These are phyloP conservation scores for Drosophila subobscura DNA, from an alignment of 1,140 invertebrate genomes.

Conservation along the genomic window DNA sequence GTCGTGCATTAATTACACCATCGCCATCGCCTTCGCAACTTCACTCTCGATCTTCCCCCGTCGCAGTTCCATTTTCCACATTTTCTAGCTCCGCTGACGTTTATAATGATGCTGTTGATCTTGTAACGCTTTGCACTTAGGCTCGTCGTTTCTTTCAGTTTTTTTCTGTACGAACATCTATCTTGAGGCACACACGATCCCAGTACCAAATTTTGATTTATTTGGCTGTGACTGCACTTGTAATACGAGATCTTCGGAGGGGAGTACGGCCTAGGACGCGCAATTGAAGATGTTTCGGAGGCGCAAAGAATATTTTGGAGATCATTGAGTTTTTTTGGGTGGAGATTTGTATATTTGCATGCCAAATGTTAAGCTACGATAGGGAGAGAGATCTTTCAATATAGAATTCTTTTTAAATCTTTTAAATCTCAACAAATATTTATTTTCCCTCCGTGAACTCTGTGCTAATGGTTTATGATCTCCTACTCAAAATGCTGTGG, in stretches of 20 bases:
- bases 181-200: conserved; percentile 9
- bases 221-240: conserved; percentile 71
- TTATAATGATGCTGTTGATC: conserved; percentile 78
- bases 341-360: too few species aligned
- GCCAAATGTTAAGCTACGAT: too few species aligned
- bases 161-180: conserved; percentile 2
- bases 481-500: neutral
- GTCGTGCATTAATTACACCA: conserved; percentile 70
- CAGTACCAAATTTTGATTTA: conserved; percentile 70
- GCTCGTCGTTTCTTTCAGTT: conserved; percentile 18
- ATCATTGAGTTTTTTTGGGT: too few species aligned
- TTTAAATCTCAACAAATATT: too few species aligned
- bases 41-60: conserved; percentile 7
- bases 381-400: too few species aligned
- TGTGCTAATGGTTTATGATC: too few species aligned
- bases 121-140: conserved; percentile 73
- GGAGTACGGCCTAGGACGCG: conserved; percentile 16
- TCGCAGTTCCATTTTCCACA: neutral
- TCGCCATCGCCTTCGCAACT: neutral
- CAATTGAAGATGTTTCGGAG: conserved; percentile 25
- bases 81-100: conserved; percentile 41
- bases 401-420: neutral
- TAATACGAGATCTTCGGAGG: conserved; percentile 49
- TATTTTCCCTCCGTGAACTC: too few species aligned
- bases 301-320: too few species aligned